Base-by-base conservation (phyloP, 1,140 invertebrate species). In the Homalodisca vitripennis region DNA sequence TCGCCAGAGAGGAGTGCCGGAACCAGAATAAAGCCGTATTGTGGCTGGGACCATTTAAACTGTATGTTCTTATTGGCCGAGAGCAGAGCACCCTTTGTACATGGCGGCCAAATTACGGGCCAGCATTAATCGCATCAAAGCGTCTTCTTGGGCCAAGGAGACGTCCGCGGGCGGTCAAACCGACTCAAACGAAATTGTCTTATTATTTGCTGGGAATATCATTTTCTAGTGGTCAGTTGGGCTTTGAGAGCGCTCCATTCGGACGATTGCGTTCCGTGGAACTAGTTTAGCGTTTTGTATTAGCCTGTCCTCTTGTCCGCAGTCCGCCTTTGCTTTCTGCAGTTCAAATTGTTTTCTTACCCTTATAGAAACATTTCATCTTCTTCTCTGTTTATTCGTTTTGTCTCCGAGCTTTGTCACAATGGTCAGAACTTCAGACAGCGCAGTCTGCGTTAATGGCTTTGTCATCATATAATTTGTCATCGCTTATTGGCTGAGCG, bases 141-240 rank as follows among this genome's bases (percentile, higher is more conserved):
- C 12, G 55, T 24, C 14, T 12, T 20, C 55, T 20, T 20, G n/a
- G 55, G 26, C 26, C 48, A 22, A 24, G 48, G 6, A 6, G 34
- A 14, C 48, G 48, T 3, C 22, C 55, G 22, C 55, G 22, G 55
- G 55, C 22, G 55, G 14, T 10, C 34, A 3, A 10, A 26, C 55
- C 55, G 55, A 41, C 55, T 29, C 22, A 60, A 29, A 60, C 55
- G 2, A 60, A 60, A 60, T 60, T 60, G 55, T 60, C 55, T 60
- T 60, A 60, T 60, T 60, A 60, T 60, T 60, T 27, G n/a, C n/a
- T 13, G 55, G 55, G 24, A 60, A 60, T 60, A 60, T 60, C 55
- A 60, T 60, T 60, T 24, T 60, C 14, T 26, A 29, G 55, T 26
- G 14, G 14, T 60, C 14, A 60, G 22, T 26, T 26, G 12, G 34